These are phyloP conservation scores for Limnephilus auricula DNA, from an alignment of 2,888 invertebrate genomes.

Conservation along the genomic window DNA sequence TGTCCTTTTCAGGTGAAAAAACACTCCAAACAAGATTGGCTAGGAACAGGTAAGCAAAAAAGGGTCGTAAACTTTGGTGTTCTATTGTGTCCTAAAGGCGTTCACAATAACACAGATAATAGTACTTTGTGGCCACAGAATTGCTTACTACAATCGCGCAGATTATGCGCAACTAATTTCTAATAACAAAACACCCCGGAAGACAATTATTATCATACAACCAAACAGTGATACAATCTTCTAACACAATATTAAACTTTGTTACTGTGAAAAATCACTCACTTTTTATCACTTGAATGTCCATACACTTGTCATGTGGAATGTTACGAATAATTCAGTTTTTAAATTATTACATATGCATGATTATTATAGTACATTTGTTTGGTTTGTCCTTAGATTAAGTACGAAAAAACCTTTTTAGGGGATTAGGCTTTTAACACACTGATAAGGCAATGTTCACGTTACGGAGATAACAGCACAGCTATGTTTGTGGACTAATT, in stretches of 20 bases:
- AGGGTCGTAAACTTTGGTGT: constrained; percentile 43
- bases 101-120: constrained; percentile 9
- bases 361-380: constrained; percentile 6
- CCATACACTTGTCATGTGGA: neutral
- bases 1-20: constrained; percentile 28
- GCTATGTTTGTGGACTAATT: constrained; percentile 8
- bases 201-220: neutral
- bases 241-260: neutral
- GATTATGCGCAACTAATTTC: constrained; percentile 18
- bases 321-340: neutral
- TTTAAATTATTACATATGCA: neutral
- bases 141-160: constrained; percentile 32
- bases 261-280: neutral
- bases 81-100: neutral
- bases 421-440: constrained; percentile 25
- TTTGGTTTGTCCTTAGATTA: constrained; percentile 14
- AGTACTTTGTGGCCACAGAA: constrained; percentile 13
- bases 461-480: constrained; percentile 12
- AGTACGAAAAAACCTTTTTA: neutral
- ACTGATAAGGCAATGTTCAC: constrained; percentile 32
- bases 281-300: constrained; percentile 7
- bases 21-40: constrained; percentile 8
- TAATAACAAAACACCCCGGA: neutral
- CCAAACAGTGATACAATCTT: neutral
- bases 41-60: constrained; percentile 25